A percentile compares a stretch with the other conserved stretches of the same genome.
phyloP scores from a whole-genome alignment of 1,140 invertebrate species.

The Brachionus asplanchnoidis region DNA sequence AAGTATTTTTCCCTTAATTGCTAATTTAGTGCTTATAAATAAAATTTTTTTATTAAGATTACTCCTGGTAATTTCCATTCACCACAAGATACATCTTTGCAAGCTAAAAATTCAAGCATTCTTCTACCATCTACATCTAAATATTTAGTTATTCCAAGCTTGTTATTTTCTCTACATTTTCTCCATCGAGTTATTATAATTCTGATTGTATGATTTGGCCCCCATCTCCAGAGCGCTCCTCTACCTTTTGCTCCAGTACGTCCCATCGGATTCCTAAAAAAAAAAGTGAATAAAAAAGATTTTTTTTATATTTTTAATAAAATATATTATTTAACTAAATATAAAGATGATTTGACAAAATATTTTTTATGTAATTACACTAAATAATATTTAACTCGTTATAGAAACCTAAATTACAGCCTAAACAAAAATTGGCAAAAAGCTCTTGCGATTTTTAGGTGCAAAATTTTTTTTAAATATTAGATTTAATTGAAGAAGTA shows the following conservation, averaged over 20 bases:
- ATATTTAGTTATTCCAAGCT: constrained; percentile 61
- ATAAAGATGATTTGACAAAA: too few relatives aligned
- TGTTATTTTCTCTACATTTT: constrained; percentile 50
- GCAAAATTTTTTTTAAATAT: too few relatives aligned
- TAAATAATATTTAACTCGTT: too few relatives aligned
- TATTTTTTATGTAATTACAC: too few relatives aligned
- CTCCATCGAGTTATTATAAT: constrained; percentile 56
- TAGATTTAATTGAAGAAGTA: too few relatives aligned
- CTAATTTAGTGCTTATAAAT: too few relatives aligned
- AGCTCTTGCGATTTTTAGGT: too few relatives aligned
- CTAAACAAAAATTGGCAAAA: too few relatives aligned
- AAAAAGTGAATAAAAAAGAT: background rate
- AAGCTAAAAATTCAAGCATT: constrained; percentile 37
- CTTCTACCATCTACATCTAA: background rate
- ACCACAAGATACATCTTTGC: background rate
- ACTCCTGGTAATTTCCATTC: constrained; percentile 41
- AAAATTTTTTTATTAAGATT: background rate
- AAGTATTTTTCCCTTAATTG: background rate
- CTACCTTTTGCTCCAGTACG: constrained; percentile 57
- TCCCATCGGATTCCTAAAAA: constrained; percentile 54
- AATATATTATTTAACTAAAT: too few relatives aligned
- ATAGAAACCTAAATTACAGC: too few relatives aligned
- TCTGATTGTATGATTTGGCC: constrained; percentile 58
- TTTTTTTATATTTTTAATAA: too few relatives aligned
- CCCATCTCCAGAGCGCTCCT: constrained; percentile 56